These are phyloP conservation scores for Orthonyx spaldingii DNA, from an alignment of 2,113 vertebrate species.

Conservation along the genomic window DNA sequence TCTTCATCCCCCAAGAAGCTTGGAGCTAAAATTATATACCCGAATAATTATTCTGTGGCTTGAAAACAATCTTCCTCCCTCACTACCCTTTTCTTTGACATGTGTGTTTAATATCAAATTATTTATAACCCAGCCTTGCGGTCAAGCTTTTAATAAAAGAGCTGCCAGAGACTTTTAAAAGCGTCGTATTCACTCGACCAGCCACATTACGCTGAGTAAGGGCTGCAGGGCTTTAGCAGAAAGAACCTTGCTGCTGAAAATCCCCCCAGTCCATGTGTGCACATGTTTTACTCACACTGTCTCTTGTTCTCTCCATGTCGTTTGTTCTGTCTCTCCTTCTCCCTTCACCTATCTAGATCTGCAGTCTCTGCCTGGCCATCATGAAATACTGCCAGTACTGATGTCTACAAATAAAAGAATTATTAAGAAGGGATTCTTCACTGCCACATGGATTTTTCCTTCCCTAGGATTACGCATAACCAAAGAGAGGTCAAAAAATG, in stretches of 20 bases:
- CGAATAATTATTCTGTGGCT: slow-evolving; percentile 48
- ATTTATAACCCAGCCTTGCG: slow-evolving; percentile 46
- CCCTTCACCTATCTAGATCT: neutral
- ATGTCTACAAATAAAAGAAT: slow-evolving; percentile 49
- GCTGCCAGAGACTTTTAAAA: slow-evolving; percentile 49
- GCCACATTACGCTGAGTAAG: slow-evolving; percentile 53
- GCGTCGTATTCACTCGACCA: slow-evolving; percentile 8
- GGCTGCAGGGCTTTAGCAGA: neutral
- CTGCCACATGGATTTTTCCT: slow-evolving; percentile 16
- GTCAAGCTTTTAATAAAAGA: slow-evolving; percentile 59
- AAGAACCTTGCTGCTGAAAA: neutral
- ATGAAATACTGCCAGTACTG: neutral
- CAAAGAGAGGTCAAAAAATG: slow-evolving; percentile 40
- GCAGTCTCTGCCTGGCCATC: neutral
- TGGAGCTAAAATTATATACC: slow-evolving; percentile 52
- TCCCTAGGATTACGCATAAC: slow-evolving; percentile 17
- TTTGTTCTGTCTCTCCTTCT: neutral
- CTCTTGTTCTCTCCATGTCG: neutral
- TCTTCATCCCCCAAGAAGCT: slow-evolving; percentile 22
- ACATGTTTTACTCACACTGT: neutral
- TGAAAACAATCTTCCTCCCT: slow-evolving; percentile 48
- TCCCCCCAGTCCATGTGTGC: neutral
- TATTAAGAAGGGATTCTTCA: slow-evolving; percentile 53
- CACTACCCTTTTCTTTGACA: slow-evolving; percentile 9
- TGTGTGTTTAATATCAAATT: slow-evolving; percentile 64